Conservation (phyloP, 2,113 vertebrate genomes). For the Trematomus loennbergii region DNA sequence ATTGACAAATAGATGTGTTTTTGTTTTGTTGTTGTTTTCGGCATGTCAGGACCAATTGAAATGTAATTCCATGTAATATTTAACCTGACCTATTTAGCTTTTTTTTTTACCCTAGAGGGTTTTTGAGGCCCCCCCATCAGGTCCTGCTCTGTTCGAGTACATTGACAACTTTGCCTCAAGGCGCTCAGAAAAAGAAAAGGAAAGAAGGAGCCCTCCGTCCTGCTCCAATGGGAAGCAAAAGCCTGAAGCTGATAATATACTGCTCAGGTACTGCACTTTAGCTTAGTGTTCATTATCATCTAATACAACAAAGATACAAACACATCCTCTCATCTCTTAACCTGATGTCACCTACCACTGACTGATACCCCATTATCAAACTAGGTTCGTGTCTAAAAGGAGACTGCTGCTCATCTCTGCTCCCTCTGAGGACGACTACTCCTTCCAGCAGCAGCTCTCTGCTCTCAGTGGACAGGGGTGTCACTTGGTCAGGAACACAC, state of each 20-base stretch:
- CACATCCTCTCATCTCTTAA: neutral
- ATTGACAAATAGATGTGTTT: neutral
- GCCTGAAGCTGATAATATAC: constrained; percentile 67
- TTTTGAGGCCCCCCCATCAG: constrained; percentile 79
- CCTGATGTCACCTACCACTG: neutral
- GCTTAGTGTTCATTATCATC: neutral
- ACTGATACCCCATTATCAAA: neutral
- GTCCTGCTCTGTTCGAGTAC: constrained; percentile 72
- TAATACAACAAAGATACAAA: neutral
- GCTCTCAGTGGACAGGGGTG: constrained; percentile 82
- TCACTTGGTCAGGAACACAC: constrained; percentile 70
- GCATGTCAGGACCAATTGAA: neutral
- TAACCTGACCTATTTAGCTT: neutral
- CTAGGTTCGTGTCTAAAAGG: constrained; percentile 84
- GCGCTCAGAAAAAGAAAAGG: constrained; percentile 75
- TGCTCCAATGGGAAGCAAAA: constrained; percentile 65
- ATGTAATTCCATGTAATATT: neutral
- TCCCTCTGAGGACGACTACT: constrained; percentile 83
- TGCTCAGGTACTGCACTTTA: constrained; percentile 77
- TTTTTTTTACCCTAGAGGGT: constrained; percentile 67
- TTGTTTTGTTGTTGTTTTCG: neutral
- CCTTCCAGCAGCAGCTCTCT: constrained; percentile 84
- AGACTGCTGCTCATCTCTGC: constrained; percentile 84
- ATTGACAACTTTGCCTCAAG: constrained; percentile 84
- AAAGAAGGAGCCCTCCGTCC: constrained; percentile 51